Percentiles rank a stretch among this genome's conserved stretches.
Evolutionary conservation across 2,888 invertebrate genomes (phyloP).

Genomic region (Lepidonotus clava): DNA sequence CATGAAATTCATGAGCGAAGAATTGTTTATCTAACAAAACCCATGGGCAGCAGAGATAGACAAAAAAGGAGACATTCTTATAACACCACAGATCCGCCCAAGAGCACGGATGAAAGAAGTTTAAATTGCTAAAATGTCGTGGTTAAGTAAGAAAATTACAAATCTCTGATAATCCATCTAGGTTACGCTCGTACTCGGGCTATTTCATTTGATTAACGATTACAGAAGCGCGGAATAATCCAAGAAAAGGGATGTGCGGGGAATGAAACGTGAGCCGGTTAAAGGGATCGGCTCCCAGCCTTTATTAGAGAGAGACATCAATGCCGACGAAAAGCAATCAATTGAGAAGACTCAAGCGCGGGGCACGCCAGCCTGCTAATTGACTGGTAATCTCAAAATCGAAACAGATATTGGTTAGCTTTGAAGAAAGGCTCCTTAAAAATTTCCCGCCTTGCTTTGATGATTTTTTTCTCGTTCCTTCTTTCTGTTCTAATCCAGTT

Average conservation of each 20-base stretch:
- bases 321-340: slow-evolving; percentile 20
- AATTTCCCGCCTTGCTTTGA: slow-evolving; percentile 32
- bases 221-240: slow-evolving; percentile 36
- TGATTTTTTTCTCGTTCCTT: background rate
- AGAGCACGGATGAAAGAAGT: slow-evolving; percentile 6
- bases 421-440: slow-evolving; percentile 46
- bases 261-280: background rate
- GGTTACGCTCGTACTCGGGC: background rate
- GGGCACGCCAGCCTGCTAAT: slow-evolving; percentile 11
- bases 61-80: background rate
- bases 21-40: slow-evolving; percentile 28
- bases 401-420: slow-evolving; percentile 52
- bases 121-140: slow-evolving; percentile 2
- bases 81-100: background rate
- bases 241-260: background rate
- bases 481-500: slow-evolving; percentile 27
- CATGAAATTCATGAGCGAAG: slow-evolving; percentile 12
- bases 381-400: slow-evolving; percentile 53
- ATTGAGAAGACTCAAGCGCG: background rate
- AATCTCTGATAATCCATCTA: slow-evolving; percentile 47
- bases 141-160: background rate
- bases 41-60: background rate
- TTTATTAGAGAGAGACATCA: slow-evolving; percentile 30
- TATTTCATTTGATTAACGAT: slow-evolving; percentile 51
- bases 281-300: background rate